Conservation (phyloP, 1,140 invertebrate species). For the Linepithema humile region DNA sequence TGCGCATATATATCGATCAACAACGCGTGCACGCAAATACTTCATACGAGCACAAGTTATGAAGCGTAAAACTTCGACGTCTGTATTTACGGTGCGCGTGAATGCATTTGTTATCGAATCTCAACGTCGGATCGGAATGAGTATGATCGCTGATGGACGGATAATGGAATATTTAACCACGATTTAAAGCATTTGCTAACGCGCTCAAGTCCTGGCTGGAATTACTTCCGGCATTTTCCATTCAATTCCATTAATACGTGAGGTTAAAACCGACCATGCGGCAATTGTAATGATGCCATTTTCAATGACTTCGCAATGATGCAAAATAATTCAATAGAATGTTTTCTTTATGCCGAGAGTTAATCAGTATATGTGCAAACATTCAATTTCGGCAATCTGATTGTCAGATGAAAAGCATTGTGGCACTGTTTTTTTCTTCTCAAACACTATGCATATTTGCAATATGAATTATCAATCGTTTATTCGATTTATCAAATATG, state of each 20-base stretch:
- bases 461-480: slow-evolving; percentile 62
- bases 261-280: slow-evolving; percentile 4
- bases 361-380: not conserved
- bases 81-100: slow-evolving; percentile 50
- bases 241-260: slow-evolving; percentile 44
- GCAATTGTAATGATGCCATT: not conserved
- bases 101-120: slow-evolving; percentile 54
- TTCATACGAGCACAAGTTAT: slow-evolving; percentile 47
- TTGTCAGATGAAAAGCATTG: not conserved
- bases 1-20: slow-evolving; percentile 58
- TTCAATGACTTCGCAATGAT: slow-evolving; percentile 4
- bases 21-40: slow-evolving; percentile 33
- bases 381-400: not conserved
- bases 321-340: not conserved
- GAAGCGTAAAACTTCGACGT: slow-evolving; percentile 39
- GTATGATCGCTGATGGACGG: slow-evolving; percentile 65
- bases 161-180: slow-evolving; percentile 40
- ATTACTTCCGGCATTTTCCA: slow-evolving; percentile 49
- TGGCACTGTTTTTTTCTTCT: not conserved
- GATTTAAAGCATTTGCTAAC: slow-evolving; percentile 59
- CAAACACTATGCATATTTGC: not conserved
- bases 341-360: too few species aligned
- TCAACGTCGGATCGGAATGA: slow-evolving; percentile 46
- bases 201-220: slow-evolving; percentile 20
- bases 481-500: slow-evolving; percentile 35